Evolutionary conservation across 2,888 invertebrate genomes (phyloP), one percentile per base, ranked within the genome.

Genomic region (Himalopsyche kuldschensis): DNA sequence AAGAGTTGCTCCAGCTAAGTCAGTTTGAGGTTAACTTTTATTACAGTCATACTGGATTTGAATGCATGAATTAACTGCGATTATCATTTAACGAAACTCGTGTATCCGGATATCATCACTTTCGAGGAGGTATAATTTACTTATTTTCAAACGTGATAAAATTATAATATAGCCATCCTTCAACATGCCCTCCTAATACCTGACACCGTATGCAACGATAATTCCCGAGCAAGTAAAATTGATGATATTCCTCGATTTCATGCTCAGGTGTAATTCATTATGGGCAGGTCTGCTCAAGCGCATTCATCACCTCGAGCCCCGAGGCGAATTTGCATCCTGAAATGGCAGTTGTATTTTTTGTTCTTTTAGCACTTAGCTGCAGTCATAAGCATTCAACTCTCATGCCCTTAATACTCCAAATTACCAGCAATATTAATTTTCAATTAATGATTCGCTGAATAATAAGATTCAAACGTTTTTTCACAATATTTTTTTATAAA

Each of bases 191-290:
- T 69, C 27, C 69, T 69, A 69, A 69, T 69, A 27, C 69, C 30
- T 69, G 69, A 69, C 69, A 69, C 27, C 24, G 69, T 69, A 27
- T 69, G 69, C 69, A 69, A 69, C 27, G 69, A 27, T 24, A 69
- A 69, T 27, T 20, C 69, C 11, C 69, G 24, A 24, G 69, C 69
- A 69, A 30, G 82, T 69, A 32, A 82, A 82, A 82, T 77, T 82
- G 82, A 82, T 78, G 55, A 77, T 77, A 20, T 76, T 30, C 31
- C 69, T 32, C 75, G 47, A 47, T 82, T 78, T 48, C 82, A 77
- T 82, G 82, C 78, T 48, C 55, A 48, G 78, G 41, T 77, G 82
- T 78, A 82, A 82, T 82, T 82, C 77, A 82, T 82, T 82, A 82
- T 78, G 32, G 80, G 80, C 80, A 55, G 30, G 80, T 27, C 69